Conservation (phyloP, 2,797 vertebrate species). For the Onychomys leucogaster region DNA sequence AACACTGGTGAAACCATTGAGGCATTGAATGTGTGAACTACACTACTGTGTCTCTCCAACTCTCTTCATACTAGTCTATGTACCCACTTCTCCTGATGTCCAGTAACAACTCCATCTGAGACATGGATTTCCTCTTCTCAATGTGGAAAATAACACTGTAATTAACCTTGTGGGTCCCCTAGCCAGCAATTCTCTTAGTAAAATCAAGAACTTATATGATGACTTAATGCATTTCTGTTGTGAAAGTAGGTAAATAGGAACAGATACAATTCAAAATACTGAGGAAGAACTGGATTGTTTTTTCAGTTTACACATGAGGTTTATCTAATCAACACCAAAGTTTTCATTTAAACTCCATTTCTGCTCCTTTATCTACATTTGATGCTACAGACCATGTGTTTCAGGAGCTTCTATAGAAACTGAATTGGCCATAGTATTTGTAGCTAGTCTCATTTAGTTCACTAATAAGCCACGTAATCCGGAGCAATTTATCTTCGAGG, state of each 20-base stretch:
- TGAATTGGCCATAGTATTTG: not conserved
- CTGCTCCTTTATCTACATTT: conserved; percentile 21
- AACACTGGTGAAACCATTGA: not conserved
- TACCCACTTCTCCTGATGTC: not conserved
- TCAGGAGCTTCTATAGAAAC: conserved; percentile 31
- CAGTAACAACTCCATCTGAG: not conserved
- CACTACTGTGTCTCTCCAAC: not conserved
- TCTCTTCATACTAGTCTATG: not conserved
- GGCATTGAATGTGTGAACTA: not conserved
- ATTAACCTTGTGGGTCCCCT: not conserved
- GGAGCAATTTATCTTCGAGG: conserved; percentile 34
- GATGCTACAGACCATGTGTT: not conserved
- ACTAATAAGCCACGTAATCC: conserved; percentile 44
- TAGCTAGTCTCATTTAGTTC: conserved; percentile 41
- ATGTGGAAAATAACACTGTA: conserved; percentile 34
- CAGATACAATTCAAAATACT: not conserved
- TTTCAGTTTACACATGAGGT: not conserved
- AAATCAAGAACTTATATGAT: not conserved
- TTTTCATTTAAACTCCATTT: conserved; percentile 39
- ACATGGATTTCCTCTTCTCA: not conserved
- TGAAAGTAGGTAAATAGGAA: not conserved
- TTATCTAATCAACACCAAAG: conserved; percentile 12
- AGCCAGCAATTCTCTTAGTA: conserved; percentile 13
- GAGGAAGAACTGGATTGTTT: not conserved
- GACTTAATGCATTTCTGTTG: not conserved